Conservation (phyloP, 2,113 vertebrate species). For the Apodemus speciosus region DNA sequence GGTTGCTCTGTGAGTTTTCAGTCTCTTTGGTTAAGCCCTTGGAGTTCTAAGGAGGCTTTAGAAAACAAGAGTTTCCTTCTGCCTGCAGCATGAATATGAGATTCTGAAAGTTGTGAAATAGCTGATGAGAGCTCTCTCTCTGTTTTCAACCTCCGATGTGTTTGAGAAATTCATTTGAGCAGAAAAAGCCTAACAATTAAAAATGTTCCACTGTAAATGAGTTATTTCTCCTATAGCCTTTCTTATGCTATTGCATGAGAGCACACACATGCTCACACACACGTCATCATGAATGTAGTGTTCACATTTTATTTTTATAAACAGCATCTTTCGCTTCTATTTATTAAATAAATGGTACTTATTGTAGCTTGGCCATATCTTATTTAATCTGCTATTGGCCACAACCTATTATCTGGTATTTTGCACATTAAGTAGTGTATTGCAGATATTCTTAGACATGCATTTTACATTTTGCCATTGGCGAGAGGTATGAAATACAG, state of each 20-base stretch:
- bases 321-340: background rate
- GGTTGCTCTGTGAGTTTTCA: slow-evolving; percentile 3
- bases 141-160: slow-evolving; percentile 38
- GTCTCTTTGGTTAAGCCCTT: slow-evolving; percentile 1
- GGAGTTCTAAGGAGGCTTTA: background rate
- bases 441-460: background rate
- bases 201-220: background rate
- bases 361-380: background rate
- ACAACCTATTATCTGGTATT: background rate
- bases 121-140: slow-evolving; percentile 44
- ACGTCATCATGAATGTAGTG: background rate
- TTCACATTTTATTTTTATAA: background rate
- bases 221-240: background rate
- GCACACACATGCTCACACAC: background rate
- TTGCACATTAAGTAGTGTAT: background rate
- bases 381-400: background rate
- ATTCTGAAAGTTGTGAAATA: slow-evolving; percentile 7
- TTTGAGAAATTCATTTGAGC: slow-evolving; percentile 32
- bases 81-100: background rate
- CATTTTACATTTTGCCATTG: background rate
- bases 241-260: background rate
- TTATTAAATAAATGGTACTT: background rate
- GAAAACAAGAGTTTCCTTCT: background rate
- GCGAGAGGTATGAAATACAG: background rate
- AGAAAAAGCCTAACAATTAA: slow-evolving; percentile 3